phyloP scores from a whole-genome alignment of 2,888 invertebrate species.

The Odiellus spinosus region DNA sequence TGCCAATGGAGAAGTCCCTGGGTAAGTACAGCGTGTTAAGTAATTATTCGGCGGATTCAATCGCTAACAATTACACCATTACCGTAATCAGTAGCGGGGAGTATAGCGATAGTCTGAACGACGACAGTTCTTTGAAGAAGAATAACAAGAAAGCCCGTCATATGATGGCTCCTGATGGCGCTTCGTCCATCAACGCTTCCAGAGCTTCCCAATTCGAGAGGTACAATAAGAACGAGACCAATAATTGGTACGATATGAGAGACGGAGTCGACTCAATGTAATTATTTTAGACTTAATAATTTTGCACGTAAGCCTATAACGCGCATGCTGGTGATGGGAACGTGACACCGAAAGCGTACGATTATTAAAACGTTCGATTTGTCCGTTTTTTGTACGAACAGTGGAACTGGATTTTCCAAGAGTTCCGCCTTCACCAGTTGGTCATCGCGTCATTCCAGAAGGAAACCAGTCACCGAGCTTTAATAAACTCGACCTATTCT shows the following conservation, averaged over 20 bases:
- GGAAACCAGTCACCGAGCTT: slow-evolving; percentile 16
- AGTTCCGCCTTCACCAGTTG: slow-evolving; percentile 20
- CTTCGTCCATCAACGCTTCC: slow-evolving; percentile 20
- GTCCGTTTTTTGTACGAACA: no score
- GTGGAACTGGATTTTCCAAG: slow-evolving; percentile 14
- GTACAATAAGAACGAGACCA: slow-evolving; percentile 14
- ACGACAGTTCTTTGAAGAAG: slow-evolving; percentile 12
- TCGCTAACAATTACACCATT: background rate
- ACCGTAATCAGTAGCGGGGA: slow-evolving; percentile 6
- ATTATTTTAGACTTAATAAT: slow-evolving; percentile 6
- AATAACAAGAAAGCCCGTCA: slow-evolving; percentile 16
- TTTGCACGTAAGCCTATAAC: background rate
- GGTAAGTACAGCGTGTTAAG: no score
- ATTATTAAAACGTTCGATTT: no score
- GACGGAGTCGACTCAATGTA: slow-evolving; percentile 17
- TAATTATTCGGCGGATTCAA: no score
- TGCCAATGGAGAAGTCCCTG: slow-evolving; percentile 13
- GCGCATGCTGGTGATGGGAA: no score
- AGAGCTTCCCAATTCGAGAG: slow-evolving; percentile 19
- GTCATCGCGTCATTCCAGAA: slow-evolving; percentile 14
- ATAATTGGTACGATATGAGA: slow-evolving; percentile 16
- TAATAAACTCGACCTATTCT: slow-evolving; percentile 1
- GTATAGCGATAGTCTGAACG: slow-evolving; percentile 13
- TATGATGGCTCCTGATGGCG: slow-evolving; percentile 21
- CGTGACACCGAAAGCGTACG: no score